phyloP scores from a whole-genome alignment of 2,888 invertebrate genomes.

The Argynnis bischoffii region DNA sequence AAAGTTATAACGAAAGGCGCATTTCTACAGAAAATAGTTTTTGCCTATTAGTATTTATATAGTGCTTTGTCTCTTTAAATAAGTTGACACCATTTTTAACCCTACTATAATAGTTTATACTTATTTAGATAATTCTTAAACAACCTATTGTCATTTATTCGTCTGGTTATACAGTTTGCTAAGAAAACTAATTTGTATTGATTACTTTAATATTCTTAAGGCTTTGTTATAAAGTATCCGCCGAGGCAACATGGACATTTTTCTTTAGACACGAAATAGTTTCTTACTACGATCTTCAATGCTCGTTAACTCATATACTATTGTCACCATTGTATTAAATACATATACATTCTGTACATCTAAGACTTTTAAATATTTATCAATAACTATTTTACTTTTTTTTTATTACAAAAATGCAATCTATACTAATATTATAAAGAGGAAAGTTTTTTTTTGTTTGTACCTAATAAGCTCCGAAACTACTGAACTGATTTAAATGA shows the following conservation, averaged over 20 bases:
- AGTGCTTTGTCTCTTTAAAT: neutral
- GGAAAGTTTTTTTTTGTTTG: too few relatives aligned
- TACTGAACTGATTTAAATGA: too few relatives aligned
- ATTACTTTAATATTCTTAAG: conserved; percentile 26
- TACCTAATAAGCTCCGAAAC: too few relatives aligned
- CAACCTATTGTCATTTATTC: conserved; percentile 13
- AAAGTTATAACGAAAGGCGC: too few relatives aligned
- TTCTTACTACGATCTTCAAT: neutral
- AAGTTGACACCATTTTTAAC: neutral
- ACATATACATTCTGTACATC: too few relatives aligned
- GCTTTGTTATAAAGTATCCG: conserved; percentile 22
- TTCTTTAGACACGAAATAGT: conserved; percentile 1
- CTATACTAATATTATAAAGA: too few relatives aligned
- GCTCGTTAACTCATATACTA: neutral
- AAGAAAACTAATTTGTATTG: conserved; percentile 31
- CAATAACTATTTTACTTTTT: too few relatives aligned
- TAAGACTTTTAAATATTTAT: too few relatives aligned
- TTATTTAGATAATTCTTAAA: conserved; percentile 14
- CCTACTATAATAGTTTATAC: neutral
- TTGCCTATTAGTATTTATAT: neutral
- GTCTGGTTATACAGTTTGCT: conserved; percentile 17
- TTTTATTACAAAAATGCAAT: too few relatives aligned
- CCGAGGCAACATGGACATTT: conserved; percentile 15
- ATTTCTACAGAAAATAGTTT: too few relatives aligned
- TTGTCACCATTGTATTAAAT: too few relatives aligned